Percentiles rank a stretch among this genome's conserved stretches.
phyloP scores from a whole-genome alignment of 1,140 invertebrate genomes.

The Araneus ventricosus region DNA sequence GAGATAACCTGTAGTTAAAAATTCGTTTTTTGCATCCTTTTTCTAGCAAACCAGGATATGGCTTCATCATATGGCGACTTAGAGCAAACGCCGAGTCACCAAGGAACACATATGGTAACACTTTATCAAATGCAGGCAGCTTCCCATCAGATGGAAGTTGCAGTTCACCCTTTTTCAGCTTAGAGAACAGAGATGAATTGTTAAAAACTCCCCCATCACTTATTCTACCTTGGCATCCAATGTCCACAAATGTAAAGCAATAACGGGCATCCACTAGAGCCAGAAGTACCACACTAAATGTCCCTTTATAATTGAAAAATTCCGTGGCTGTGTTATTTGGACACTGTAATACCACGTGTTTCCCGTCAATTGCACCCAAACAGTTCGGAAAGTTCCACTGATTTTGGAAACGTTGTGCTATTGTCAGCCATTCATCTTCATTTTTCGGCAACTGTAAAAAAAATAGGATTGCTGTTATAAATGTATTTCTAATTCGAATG shows the following conservation, averaged over 20 bases:
- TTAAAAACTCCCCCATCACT: background rate
- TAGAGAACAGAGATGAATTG: background rate
- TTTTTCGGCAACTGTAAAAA: background rate
- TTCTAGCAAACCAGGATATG: too few relatives aligned
- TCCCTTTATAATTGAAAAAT: conserved; percentile 77
- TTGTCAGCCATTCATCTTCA: background rate
- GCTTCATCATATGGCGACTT: too few relatives aligned
- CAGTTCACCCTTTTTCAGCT: background rate
- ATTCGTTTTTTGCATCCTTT: too few relatives aligned
- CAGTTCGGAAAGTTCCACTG: conserved; percentile 79
- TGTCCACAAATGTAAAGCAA: conserved; percentile 56
- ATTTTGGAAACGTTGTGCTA: background rate
- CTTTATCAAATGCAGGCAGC: background rate
- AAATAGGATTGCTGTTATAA: background rate
- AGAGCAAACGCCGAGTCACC: too few relatives aligned
- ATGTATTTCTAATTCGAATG: background rate
- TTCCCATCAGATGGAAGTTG: background rate
- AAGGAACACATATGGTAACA: background rate
- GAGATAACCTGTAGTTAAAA: too few relatives aligned
- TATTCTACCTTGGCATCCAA: background rate
- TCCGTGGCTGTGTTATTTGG: conserved; percentile 79
- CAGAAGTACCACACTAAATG: conserved; percentile 73
- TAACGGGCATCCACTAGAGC: conserved; percentile 76
- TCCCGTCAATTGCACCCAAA: conserved; percentile 79
- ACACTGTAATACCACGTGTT: conserved; percentile 79